Evolutionary conservation across 2,888 invertebrate genomes (phyloP).

Genomic region (Neoaliturus tenellus): DNA sequence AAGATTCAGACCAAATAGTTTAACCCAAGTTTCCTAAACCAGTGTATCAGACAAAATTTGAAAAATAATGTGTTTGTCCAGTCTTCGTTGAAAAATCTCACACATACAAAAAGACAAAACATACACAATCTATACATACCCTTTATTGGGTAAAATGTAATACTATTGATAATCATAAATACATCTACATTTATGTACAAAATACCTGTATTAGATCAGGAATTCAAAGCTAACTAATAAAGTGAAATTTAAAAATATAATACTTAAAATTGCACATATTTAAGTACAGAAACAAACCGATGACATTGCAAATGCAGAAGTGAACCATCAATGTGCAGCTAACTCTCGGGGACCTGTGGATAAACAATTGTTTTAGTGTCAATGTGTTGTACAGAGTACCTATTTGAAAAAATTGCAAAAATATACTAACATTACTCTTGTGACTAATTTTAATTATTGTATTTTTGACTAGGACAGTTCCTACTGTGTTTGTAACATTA

Average conservation of each 20-base stretch:
- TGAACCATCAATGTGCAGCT: conserved; percentile 15
- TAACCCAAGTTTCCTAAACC: no score
- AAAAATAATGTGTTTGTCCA: no score
- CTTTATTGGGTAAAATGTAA: neutral
- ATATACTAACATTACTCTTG: neutral
- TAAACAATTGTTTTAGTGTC: conserved; percentile 14
- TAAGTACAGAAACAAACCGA: neutral
- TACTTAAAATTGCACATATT: conserved; percentile 2
- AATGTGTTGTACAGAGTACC: no score
- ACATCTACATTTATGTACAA: conserved; percentile 24
- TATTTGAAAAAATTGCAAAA: no score
- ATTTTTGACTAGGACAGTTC: no score
- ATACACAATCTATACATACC: neutral
- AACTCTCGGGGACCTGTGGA: conserved; percentile 18
- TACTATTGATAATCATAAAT: neutral
- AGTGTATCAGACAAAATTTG: no score
- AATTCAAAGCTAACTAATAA: neutral
- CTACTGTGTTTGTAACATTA: no score
- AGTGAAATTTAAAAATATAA: neutral
- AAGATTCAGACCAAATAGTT: no score
- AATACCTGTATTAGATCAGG: conserved; percentile 19
- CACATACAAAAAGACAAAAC: neutral
- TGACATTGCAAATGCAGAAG: neutral
- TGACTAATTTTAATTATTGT: neutral
- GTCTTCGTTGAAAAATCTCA: neutral